Base-by-base conservation (phyloP, 2,888 invertebrate species). In the Cryptosula pallasiana region DNA sequence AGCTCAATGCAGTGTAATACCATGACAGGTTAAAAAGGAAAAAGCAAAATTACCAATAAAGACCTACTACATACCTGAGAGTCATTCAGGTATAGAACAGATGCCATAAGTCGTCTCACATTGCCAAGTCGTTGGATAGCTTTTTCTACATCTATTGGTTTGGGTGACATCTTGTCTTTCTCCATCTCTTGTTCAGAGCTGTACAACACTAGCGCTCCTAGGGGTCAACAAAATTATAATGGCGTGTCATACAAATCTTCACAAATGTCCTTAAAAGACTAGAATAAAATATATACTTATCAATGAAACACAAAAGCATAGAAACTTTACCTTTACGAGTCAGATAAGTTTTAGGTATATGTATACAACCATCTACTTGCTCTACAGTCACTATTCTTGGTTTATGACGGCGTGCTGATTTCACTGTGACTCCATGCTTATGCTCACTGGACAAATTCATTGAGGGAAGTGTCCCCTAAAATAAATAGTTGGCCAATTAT, bases 311-410 rank as follows among this genome's bases (percentile, higher is more conserved):
- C n/a, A n/a, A n/a, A n/a, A n/a, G n/a, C n/a, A n/a, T n/a, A n/a
- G n/a, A n/a, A n/a, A n/a, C 9, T 23, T 57, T 13, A 23, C 82
- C 82, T 74, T 80, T 80, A 23, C 79, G 74, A 0, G 81, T 82
- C n/a, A 78, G 73, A 72, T 76, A 81, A 1, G 81, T 82, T 73
- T 81, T 81, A 20, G 82, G 81, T 5, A 81, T 72, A 27, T 75
- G 73, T 23, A 78, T 71, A 36, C 77, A 73, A 0, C 78, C 78
- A 73, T 76, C 77, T 23, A 73, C 55, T 32, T 72, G 75, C 27
- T 75, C 71, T 32, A 69, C 69, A 13, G 32, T 63, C 3, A 63
- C 32, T 25, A 63, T 32, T 13, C 34, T 27, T 32, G 63, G 63
- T 34, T 32, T 63, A 63, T 13, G 27, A 5, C 25, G 27, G 2